A percentile compares a stretch with the other conserved stretches of the same genome.
Conservation (phyloP, 2,888 invertebrate genomes). For the Mantis religiosa region DNA sequence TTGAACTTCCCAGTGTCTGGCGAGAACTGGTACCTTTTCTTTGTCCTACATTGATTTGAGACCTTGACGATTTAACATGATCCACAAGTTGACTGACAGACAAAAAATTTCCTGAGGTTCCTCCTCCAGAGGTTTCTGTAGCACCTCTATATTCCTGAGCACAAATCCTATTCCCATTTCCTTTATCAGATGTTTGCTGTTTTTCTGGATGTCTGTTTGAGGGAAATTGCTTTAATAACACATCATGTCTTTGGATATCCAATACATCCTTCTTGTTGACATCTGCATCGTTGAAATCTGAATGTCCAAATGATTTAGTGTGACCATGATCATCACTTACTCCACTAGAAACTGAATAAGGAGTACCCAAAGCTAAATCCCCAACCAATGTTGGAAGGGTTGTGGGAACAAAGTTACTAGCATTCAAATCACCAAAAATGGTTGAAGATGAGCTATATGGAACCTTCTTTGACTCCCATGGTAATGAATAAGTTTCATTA, state of each 20-base stretch:
- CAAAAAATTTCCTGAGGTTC: constrained; percentile 44
- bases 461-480: constrained; percentile 55
- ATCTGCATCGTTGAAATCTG: neutral
- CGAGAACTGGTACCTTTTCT: constrained; percentile 1
- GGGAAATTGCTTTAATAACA: neutral
- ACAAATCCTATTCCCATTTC: neutral
- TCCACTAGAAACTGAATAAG: constrained; percentile 1
- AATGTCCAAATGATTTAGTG: constrained; percentile 10
- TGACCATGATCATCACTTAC: neutral
- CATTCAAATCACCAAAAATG: neutral
- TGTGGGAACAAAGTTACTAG: constrained; percentile 43
- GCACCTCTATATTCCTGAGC: neutral
- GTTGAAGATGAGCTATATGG: constrained; percentile 39
- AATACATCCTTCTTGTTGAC: neutral
- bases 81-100: constrained; percentile 62
- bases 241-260: neutral
- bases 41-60: neutral
- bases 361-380: constrained; percentile 52
- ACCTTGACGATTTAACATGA: constrained; percentile 33
- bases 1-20: neutral
- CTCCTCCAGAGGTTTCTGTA: neutral
- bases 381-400: constrained; percentile 59
- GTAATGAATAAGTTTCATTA: constrained; percentile 38
- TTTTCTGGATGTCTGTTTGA: neutral
- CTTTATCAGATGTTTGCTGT: neutral